These are phyloP conservation scores for Blennius ocellaris DNA, from an alignment of 2,113 vertebrate species.

Conservation along the genomic window DNA sequence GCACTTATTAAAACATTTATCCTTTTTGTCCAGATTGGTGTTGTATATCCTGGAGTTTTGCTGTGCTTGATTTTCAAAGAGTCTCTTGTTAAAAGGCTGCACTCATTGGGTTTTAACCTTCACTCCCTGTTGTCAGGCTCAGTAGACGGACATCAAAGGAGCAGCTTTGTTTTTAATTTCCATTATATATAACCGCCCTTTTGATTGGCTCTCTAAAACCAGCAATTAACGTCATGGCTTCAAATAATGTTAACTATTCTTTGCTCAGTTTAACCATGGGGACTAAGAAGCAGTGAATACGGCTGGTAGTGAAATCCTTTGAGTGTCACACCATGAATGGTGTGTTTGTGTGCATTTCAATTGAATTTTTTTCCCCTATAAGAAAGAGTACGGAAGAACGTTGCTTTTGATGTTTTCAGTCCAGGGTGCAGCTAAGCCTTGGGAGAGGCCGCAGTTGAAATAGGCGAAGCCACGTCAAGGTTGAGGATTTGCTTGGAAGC, in stretches of 20 bases:
- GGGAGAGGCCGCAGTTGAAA: constrained; percentile 23
- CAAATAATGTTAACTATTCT: constrained; percentile 38
- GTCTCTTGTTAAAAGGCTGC: constrained; percentile 23
- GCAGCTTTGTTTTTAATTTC: constrained; percentile 64
- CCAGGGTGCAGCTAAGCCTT: constrained; percentile 20
- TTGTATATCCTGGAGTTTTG: constrained; percentile 30
- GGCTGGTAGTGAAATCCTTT: constrained; percentile 12
- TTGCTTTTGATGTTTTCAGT: constrained; percentile 35
- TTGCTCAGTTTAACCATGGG: constrained; percentile 8
- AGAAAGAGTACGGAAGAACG: neutral
- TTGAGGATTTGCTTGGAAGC: constrained; percentile 47
- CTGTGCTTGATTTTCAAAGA: constrained; percentile 41
- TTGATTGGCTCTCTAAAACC: constrained; percentile 53
- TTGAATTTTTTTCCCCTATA: constrained; percentile 4
- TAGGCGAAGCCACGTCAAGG: constrained; percentile 47
- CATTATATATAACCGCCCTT: constrained; percentile 41
- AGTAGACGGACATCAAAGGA: constrained; percentile 62
- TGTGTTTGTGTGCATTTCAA: constrained; percentile 11
- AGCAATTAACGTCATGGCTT: constrained; percentile 37
- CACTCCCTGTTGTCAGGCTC: constrained; percentile 41
- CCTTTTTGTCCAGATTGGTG: constrained; percentile 30
- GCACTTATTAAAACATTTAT: constrained; percentile 53
- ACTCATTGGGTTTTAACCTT: constrained; percentile 56
- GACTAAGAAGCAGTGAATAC: neutral
- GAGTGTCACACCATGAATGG: neutral